Conservation (phyloP, 1,140 invertebrate genomes). For the Philopotamus ludificatus region DNA sequence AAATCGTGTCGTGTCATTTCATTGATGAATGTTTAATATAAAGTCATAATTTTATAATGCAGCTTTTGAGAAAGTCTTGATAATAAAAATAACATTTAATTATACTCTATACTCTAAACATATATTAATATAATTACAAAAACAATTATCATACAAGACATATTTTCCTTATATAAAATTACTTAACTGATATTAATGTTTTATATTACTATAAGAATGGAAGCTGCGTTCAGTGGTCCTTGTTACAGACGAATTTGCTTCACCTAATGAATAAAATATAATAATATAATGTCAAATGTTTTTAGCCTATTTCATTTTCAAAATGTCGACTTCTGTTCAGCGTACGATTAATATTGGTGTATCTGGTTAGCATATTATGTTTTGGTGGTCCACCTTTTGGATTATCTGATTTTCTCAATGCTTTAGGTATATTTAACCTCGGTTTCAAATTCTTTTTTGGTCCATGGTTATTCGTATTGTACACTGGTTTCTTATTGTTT, state of each 20-base stretch:
- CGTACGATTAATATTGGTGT: neutral
- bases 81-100: too few relatives aligned
- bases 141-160: neutral
- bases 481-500: conserved; percentile 35
- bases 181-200: too few relatives aligned
- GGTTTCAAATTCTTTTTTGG: conserved; percentile 27
- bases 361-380: neutral
- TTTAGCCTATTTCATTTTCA: too few relatives aligned
- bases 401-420: neutral
- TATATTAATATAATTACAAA: neutral
- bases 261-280: too few relatives aligned
- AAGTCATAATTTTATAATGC: neutral
- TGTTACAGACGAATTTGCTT: too few relatives aligned
- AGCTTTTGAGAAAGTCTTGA: too few relatives aligned
- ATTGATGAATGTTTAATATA: neutral
- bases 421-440: conserved; percentile 26
- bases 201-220: too few relatives aligned
- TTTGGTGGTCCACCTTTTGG: neutral
- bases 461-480: conserved; percentile 29
- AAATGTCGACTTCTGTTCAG: conserved; percentile 11
- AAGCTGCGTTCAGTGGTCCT: too few relatives aligned
- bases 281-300: too few relatives aligned
- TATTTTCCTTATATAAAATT: too few relatives aligned
- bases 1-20: neutral
- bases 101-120: too few relatives aligned